These are phyloP conservation scores for Palaemon carinicauda DNA, from an alignment of 1,140 invertebrate species.

Conservation along the genomic window DNA sequence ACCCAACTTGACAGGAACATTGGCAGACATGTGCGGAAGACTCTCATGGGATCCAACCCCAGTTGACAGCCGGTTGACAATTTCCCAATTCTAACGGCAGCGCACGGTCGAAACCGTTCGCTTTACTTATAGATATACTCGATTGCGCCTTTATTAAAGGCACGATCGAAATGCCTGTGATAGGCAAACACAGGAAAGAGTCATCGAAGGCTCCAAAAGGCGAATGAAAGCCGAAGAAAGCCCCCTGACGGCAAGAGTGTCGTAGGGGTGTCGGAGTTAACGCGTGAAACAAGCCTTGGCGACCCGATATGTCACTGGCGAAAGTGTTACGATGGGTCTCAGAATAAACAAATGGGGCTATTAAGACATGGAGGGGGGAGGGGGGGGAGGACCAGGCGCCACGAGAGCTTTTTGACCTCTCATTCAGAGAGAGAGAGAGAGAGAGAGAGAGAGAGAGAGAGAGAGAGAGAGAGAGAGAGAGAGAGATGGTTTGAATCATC, in stretches of 20 bases:
- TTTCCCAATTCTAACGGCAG: not conserved
- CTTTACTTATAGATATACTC: no score
- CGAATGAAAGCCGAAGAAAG: not conserved
- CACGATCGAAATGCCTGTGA: not conserved
- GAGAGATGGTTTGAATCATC: not conserved
- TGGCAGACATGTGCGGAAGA: conserved; percentile 50
- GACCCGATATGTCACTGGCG: conserved; percentile 47
- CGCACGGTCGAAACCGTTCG: not conserved
- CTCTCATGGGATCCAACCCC: conserved; percentile 7
- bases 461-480: not conserved
- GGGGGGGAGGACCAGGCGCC: conserved; percentile 29
- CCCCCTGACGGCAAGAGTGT: not conserved
- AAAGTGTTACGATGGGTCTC: conserved; percentile 39
- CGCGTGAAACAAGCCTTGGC: conserved; percentile 42
- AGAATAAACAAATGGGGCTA: conserved; percentile 48
- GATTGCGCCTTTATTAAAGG: not conserved
- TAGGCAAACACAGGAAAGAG: not conserved
- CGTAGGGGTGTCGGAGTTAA: conserved; percentile 25
- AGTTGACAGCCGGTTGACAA: conserved; percentile 11
- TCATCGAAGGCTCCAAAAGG: not conserved
- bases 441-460: not conserved
- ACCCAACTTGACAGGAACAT: conserved; percentile 42
- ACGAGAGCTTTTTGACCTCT: conserved; percentile 18
- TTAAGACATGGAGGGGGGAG: conserved; percentile 20
- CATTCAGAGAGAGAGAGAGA: not conserved